These are phyloP conservation scores for Drosophila histrio DNA, from an alignment of 2,888 invertebrate genomes.

Conservation along the genomic window DNA sequence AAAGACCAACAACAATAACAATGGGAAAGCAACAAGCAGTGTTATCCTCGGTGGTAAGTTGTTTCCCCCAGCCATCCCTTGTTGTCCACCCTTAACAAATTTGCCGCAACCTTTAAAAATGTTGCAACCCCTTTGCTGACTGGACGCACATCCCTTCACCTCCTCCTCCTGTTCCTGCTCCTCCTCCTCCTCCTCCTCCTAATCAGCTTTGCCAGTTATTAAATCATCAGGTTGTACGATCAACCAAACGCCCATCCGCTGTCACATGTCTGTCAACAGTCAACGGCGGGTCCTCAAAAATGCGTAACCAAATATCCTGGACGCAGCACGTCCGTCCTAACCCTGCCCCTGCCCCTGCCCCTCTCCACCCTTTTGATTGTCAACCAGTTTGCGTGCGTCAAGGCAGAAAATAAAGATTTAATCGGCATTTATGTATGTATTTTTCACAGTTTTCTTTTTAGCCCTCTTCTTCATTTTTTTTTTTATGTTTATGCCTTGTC, in stretches of 20 bases:
- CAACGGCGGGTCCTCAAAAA: conserved; percentile 24
- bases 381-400: conserved; percentile 52
- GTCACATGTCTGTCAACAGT: conserved; percentile 74
- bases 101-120: conserved; percentile 28
- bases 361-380: background rate
- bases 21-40: conserved; percentile 24
- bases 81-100: conserved; percentile 38
- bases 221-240: conserved; percentile 77
- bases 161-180: background rate
- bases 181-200: conserved; percentile 8
- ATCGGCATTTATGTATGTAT: conserved; percentile 64
- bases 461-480: conserved; percentile 6
- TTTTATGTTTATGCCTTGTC: conserved; percentile 45
- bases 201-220: conserved; percentile 67
- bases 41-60: conserved; percentile 58
- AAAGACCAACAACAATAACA: conserved; percentile 34
- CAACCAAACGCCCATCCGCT: conserved; percentile 36
- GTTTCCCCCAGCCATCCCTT: background rate
- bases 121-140: conserved; percentile 44
- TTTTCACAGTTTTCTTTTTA: conserved; percentile 9
- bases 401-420: conserved; percentile 75
- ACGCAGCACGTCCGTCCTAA: conserved; percentile 3
- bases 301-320: conserved; percentile 49
- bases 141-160: background rate
- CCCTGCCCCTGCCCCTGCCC: background rate